phyloP scores from a whole-genome alignment of 1,140 invertebrate genomes.

The Asobara japonica region DNA sequence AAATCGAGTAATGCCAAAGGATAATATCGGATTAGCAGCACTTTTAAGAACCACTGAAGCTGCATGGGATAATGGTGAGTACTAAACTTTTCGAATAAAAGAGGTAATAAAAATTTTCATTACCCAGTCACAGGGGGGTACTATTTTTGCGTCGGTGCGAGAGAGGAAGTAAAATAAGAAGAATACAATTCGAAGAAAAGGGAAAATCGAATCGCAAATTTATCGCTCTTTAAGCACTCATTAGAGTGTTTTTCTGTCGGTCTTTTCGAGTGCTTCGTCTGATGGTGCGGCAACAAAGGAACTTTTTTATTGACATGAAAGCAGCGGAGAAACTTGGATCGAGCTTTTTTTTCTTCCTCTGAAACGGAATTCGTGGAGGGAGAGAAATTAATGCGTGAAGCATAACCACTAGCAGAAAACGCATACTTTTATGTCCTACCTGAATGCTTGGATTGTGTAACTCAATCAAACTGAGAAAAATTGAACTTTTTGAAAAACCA shows the following conservation, averaged over 20 bases:
- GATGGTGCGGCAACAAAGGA: background rate
- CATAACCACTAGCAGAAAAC: too few species aligned
- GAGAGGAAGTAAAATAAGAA: background rate
- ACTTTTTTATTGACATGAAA: background rate
- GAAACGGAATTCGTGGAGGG: background rate
- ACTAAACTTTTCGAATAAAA: constrained; percentile 2
- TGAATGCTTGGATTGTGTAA: too few species aligned
- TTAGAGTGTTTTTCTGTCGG: constrained; percentile 3
- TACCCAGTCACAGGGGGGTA: background rate
- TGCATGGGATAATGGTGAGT: constrained; percentile 89
- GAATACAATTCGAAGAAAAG: constrained; percentile 6
- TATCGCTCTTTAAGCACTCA: constrained; percentile 15
- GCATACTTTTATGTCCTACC: too few species aligned
- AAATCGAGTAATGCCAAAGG: constrained; percentile 99
- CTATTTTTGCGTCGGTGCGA: background rate
- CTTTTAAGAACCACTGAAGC: constrained; percentile 93
- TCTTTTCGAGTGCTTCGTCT: background rate
- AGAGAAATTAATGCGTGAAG: background rate
- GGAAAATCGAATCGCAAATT: constrained; percentile 5
- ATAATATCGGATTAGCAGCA: constrained; percentile 97
- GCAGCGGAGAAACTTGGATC: background rate
- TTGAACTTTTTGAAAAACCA: too few species aligned
- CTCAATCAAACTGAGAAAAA: too few species aligned
- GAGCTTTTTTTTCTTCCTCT: background rate
- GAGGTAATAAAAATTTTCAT: background rate